phyloP scores from a whole-genome alignment of 2,888 invertebrate species.

The Cephus nigrinus region DNA sequence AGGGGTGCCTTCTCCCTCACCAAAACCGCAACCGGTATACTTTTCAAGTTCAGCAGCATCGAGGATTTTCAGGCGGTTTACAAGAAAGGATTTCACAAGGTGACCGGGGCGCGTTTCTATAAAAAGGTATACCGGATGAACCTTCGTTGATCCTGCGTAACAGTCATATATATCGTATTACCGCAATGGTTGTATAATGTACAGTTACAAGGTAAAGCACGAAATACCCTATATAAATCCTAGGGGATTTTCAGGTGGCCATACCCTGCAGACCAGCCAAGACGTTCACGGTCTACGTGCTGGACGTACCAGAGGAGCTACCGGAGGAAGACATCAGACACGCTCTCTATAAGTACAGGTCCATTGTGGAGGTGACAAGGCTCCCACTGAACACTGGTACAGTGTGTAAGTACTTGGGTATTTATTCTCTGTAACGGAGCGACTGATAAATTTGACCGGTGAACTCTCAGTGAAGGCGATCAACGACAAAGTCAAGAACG shows the following conservation, averaged over 20 bases:
- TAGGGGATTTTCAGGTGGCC: constrained; percentile 70
- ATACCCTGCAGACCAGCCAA: constrained; percentile 89
- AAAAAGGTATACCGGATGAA: constrained; percentile 75
- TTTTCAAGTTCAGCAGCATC: constrained; percentile 88
- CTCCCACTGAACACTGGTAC: constrained; percentile 68
- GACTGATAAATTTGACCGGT: not conserved
- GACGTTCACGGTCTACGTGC: constrained; percentile 85
- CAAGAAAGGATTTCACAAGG: constrained; percentile 88
- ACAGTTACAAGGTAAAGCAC: too few relatives aligned
- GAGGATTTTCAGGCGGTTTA: constrained; percentile 88
- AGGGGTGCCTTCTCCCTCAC: constrained; percentile 87
- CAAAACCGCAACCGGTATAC: constrained; percentile 88
- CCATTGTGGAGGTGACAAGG: constrained; percentile 83
- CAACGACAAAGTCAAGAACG: constrained; percentile 59
- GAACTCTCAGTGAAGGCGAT: constrained; percentile 52
- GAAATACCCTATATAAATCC: too few relatives aligned
- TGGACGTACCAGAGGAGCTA: constrained; percentile 85
- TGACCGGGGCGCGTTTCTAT: constrained; percentile 86
- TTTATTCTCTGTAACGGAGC: constrained; percentile 17
- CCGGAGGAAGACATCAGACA: constrained; percentile 88
- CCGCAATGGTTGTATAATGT: not conserved
- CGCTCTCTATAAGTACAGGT: constrained; percentile 82
- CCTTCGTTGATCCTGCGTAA: not conserved
- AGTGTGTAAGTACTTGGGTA: constrained; percentile 51
- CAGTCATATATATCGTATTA: not conserved